phyloP scores from a whole-genome alignment of 1,140 invertebrate species.

The Littorina saxatilis region DNA sequence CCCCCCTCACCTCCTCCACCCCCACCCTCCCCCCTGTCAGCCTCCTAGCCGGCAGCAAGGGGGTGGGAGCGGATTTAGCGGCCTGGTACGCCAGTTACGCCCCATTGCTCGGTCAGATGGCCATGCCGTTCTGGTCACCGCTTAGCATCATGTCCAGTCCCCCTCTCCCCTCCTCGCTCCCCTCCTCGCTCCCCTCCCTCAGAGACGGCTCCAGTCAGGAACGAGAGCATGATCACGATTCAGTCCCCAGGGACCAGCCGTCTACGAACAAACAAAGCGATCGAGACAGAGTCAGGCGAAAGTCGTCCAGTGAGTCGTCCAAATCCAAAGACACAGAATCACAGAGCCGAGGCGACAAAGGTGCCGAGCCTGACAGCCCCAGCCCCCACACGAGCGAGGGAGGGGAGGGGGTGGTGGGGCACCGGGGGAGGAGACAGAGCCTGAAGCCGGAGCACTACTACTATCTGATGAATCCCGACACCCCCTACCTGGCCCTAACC shows the following conservation, averaged over 20 bases:
- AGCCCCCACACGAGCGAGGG: background rate
- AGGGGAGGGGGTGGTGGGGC: background rate
- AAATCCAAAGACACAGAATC: background rate
- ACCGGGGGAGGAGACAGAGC: slow-evolving; percentile 26
- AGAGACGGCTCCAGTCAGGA: background rate
- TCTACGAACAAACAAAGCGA: background rate
- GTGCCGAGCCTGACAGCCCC: background rate
- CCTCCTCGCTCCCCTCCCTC: background rate
- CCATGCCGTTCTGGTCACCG: slow-evolving; percentile 21
- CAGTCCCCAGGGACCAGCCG: background rate
- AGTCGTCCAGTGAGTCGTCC: background rate
- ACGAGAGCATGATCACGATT: background rate
- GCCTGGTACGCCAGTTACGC: slow-evolving; percentile 31
- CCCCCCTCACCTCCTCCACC: background rate
- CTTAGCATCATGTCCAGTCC: slow-evolving; percentile 19
- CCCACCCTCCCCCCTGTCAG: slow-evolving; percentile 25
- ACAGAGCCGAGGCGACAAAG: background rate
- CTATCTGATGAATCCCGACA: slow-evolving; percentile 30
- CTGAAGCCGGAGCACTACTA: slow-evolving; percentile 37
- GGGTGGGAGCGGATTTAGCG: background rate
- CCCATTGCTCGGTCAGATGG: slow-evolving; percentile 27
- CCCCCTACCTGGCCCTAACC: slow-evolving; percentile 4
- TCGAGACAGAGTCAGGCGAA: background rate
- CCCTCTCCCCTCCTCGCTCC: background rate
- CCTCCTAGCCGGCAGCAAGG: slow-evolving; percentile 13